Conservation (phyloP, 1,140 invertebrate species). For the Araneus ventricosus region DNA sequence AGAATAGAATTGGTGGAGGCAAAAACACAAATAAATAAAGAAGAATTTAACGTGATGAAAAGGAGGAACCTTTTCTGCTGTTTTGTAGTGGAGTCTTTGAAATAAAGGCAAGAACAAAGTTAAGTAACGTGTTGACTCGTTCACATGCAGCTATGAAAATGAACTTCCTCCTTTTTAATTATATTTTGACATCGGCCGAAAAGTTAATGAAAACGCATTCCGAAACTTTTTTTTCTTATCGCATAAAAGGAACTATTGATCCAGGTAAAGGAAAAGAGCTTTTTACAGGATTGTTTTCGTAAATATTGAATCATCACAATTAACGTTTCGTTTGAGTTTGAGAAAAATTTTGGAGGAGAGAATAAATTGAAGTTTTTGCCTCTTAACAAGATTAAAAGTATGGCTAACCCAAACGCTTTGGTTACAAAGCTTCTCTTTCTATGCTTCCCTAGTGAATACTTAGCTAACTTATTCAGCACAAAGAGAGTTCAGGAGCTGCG, state of each 20-base stretch:
- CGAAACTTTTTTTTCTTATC: conserved; percentile 9
- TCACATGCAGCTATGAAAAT: conserved; percentile 4
- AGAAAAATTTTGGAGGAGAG: background rate
- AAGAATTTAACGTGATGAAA: conserved; percentile 26
- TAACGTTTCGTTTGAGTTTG: conserved; percentile 17
- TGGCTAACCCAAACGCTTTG: background rate
- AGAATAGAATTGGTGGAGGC: conserved; percentile 24
- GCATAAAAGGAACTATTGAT: conserved; percentile 56
- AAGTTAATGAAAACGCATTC: conserved; percentile 31
- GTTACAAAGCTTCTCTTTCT: background rate
- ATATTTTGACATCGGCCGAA: background rate
- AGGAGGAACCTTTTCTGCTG: background rate
- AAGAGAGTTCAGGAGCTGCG: background rate
- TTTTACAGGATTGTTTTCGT: conserved; percentile 33
- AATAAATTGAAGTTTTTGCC: conserved; percentile 33
- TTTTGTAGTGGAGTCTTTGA: conserved; percentile 13
- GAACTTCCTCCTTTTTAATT: conserved; percentile 28
- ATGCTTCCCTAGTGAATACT: background rate
- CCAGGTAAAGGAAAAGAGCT: background rate
- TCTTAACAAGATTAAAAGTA: conserved; percentile 17
- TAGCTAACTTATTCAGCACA: background rate
- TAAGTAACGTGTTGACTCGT: conserved; percentile 32
- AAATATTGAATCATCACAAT: conserved; percentile 39
- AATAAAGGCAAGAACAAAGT: conserved; percentile 18
- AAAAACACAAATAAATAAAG: conserved; percentile 8